Base-by-base conservation (phyloP, 2,113 vertebrate species). In the Sphaerodactylus townsendi region DNA sequence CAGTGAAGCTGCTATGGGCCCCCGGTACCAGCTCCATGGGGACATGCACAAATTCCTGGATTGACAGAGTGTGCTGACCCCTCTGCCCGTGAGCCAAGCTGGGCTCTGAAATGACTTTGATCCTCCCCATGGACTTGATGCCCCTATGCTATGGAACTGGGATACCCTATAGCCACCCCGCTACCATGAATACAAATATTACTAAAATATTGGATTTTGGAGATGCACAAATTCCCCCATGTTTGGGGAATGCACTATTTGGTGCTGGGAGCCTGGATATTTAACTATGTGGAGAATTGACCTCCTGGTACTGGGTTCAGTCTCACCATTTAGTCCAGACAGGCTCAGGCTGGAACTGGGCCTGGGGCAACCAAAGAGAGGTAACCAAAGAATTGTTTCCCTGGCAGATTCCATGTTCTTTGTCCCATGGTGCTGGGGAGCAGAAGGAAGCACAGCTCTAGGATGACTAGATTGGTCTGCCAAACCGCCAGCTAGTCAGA, bases 41-140 rank as follows among this genome's bases (percentile, higher is more conserved):
- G 97, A 97, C 93, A 96, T 90, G 10, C 96, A 97, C 92, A 97
- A 96, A 92, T 97, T 97, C 90, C 86, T 93, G 21, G 95, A 97
- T 91, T 97, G 85, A 89, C 3, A 6, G 65, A 15, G 50, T 44
- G 48, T 44, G 46, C 46, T 50, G 33, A 5, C 17, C 7, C 46
- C 35, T 33, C 19, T 68, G 10, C 65, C 33, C n/a, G 10, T 59
- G 35, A 73, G 21, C 50, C 44, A 30, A 46, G 80, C 4, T 4
- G 23, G 77, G 14, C 21, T 70, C 50, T 35, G 35, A 21, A 46
- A 64, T 30, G 41, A 64, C 53, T 85, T 33, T 79, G 66, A 46
- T 68, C 35, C 37, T 66, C 69, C 46, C 10, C 13, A 11, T 68
- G 77, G 62, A 35, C 77, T 56, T 33, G 19, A 70, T 50, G 74